A percentile compares a stretch with the other conserved stretches of the same genome.
These are phyloP conservation scores for Riptortus pedestris DNA, from an alignment of 1,140 invertebrate species.

Conservation along the genomic window DNA sequence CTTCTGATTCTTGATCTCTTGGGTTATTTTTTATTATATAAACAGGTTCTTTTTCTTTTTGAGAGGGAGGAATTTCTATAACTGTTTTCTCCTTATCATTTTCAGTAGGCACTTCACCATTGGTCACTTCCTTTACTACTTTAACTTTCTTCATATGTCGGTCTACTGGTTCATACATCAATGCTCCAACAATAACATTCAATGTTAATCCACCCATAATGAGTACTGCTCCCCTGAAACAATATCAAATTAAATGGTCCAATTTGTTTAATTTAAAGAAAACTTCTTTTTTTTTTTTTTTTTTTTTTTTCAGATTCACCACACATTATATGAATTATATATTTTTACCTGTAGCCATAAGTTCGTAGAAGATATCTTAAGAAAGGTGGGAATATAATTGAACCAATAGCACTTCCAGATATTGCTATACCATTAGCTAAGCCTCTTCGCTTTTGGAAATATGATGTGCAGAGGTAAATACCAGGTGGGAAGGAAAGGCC, in stretches of 20 bases:
- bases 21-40: constrained; percentile 16
- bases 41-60: not conserved
- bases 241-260: constrained; percentile 18
- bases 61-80: not conserved
- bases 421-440: constrained; percentile 81
- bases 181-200: constrained; percentile 70
- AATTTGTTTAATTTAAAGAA: no score
- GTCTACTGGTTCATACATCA: constrained; percentile 74
- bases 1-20: constrained; percentile 26
- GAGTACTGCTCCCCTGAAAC: constrained; percentile 59
- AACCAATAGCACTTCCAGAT: constrained; percentile 74
- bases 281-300: no score
- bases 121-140: constrained; percentile 14
- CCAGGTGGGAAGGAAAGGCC: constrained; percentile 74
- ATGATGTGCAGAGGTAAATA: constrained; percentile 81
- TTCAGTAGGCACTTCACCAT: not conserved
- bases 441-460: constrained; percentile 68
- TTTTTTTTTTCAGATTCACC: no score
- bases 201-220: constrained; percentile 71
- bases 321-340: not conserved
- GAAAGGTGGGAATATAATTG: constrained; percentile 65
- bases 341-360: constrained; percentile 58
- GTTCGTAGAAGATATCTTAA: constrained; percentile 54
- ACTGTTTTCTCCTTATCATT: constrained; percentile 14
- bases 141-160: constrained; percentile 59